A percentile compares a stretch with the other conserved stretches of the same genome.
These are phyloP conservation scores for Caenorhabditis imperialis DNA, from an alignment of 2,888 invertebrate genomes.

Conservation along the genomic window DNA sequence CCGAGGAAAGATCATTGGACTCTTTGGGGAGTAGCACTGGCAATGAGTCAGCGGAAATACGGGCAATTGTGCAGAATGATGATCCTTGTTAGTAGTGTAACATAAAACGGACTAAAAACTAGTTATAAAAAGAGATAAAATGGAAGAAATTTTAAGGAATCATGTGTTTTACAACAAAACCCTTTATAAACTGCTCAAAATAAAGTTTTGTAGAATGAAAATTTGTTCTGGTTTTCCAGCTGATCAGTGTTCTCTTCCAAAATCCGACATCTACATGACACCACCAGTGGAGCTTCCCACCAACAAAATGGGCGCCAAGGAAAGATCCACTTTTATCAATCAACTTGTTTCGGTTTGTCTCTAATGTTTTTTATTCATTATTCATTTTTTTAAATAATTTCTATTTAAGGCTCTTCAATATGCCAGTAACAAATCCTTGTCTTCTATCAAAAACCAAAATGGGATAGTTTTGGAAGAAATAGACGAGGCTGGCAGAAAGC, in stretches of 20 bases:
- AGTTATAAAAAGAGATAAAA: too few species aligned
- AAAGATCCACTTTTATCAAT: conserved; percentile 63
- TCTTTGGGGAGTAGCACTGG: conserved; percentile 45
- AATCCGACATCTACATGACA: conserved; percentile 53
- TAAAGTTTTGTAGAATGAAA: neutral
- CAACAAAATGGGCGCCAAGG: conserved; percentile 60
- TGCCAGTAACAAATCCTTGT: conserved; percentile 52
- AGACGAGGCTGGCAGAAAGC: conserved; percentile 5
- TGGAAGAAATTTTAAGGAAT: too few species aligned
- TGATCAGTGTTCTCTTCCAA: conserved; percentile 46
- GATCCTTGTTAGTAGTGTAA: conserved; percentile 46
- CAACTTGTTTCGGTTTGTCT: conserved; percentile 57
- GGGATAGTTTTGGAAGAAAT: conserved; percentile 10
- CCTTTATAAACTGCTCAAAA: neutral
- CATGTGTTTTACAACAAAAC: too few species aligned
- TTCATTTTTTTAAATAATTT: too few species aligned
- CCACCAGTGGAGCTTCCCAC: conserved; percentile 37
- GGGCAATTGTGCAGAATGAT: conserved; percentile 56
- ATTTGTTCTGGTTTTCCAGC: conserved; percentile 19
- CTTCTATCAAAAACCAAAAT: conserved; percentile 36
- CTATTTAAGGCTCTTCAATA: conserved; percentile 55
- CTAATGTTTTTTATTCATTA: too few species aligned
- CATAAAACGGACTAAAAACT: too few species aligned
- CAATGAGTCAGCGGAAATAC: conserved; percentile 57
- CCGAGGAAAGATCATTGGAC: conserved; percentile 27